A percentile compares a stretch with the other conserved stretches of the same genome.
Conservation (phyloP, 2,888 invertebrate species). For the Odiellus spinosus region DNA sequence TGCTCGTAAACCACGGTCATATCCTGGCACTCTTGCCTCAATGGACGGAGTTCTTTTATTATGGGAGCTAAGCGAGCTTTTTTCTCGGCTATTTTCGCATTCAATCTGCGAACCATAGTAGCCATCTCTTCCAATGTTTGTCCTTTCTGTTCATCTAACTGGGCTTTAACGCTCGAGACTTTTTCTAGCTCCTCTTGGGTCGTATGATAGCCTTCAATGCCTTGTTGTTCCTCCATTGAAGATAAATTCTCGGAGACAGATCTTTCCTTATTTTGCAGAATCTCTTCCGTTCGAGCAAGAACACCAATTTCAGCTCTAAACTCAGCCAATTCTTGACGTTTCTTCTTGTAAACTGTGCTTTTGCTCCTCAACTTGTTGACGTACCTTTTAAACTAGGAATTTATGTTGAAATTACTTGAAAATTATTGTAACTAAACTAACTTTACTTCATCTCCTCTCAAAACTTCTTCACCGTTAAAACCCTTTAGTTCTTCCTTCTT, state of each 20-base stretch:
- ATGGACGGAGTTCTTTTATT: constrained; percentile 44
- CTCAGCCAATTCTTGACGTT: constrained; percentile 54
- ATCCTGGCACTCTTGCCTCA: constrained; percentile 45
- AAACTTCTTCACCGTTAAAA: constrained; percentile 45
- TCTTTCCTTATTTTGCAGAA: constrained; percentile 41
- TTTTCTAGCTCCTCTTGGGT: constrained; percentile 42
- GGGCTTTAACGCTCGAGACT: constrained; percentile 38
- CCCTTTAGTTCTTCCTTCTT: constrained; percentile 29
- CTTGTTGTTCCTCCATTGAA: constrained; percentile 27
- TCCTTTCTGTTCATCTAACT: constrained; percentile 37
- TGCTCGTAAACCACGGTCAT: constrained; percentile 49
- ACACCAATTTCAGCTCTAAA: constrained; percentile 60
- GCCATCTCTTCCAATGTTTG: constrained; percentile 39
- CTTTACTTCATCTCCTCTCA: constrained; percentile 51
- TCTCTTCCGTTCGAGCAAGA: constrained; percentile 54
- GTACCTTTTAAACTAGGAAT: constrained; percentile 54
- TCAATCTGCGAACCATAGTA: constrained; percentile 35
- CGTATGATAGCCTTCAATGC: constrained; percentile 34
- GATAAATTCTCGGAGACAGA: constrained; percentile 37
- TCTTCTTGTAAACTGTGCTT: constrained; percentile 63
- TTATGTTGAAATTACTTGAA: constrained; percentile 1
- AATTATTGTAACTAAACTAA: neutral
- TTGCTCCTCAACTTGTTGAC: constrained; percentile 62
- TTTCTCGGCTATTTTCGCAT: constrained; percentile 42
- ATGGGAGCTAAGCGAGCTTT: constrained; percentile 43